Base-by-base conservation (phyloP, 2,113 vertebrate species). In the Pogonocichla stellata region DNA sequence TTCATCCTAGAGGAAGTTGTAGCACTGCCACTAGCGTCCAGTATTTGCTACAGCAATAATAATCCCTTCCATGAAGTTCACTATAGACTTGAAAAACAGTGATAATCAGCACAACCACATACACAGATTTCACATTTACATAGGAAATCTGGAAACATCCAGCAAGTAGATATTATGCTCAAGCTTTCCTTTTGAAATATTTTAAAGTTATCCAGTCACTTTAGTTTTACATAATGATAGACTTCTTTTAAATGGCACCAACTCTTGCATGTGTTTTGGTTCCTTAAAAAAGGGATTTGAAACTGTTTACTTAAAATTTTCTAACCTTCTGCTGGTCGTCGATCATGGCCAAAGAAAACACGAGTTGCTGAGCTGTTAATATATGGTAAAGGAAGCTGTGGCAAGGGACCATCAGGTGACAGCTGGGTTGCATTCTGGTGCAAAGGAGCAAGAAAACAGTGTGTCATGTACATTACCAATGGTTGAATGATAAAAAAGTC, bases 331-430 rank as follows among this genome's bases (percentile, higher is more conserved):
- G 99, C 98, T 51, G 99, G 99, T 93, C 99, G 98, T 88, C 99
- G 98, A 90, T 99, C 99, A 25, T 99, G 99, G 58, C 99, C 99
- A 57, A 99, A 99, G 97, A 99, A 99, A 82, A 99, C 98, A 8
- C 99, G 98, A 4, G 99, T 99, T 86, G 98, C 98, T 73, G 98
- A 97, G 92, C 98, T 99, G 90, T 99, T 98, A 96, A 99, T 99
- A 77, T 98, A 99, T 5, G 99, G 99, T 62, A 99, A 98, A 51
- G 99, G 99, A 95, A 99, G 98, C 92, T 99, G 98, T 19, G 99
- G 99, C 43, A 99, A 97, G 65, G 97, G 90, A 43, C 95, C 97
- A 73, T 96, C 97, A 75, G 89, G 98, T 64, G 98, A 98, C 1
- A 98, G 92, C 56, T 98, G 98, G 56, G 98, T 97, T 75, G 99